These are phyloP conservation scores for Indicator maculatus DNA, from an alignment of 2,113 vertebrate species.

Conservation along the genomic window DNA sequence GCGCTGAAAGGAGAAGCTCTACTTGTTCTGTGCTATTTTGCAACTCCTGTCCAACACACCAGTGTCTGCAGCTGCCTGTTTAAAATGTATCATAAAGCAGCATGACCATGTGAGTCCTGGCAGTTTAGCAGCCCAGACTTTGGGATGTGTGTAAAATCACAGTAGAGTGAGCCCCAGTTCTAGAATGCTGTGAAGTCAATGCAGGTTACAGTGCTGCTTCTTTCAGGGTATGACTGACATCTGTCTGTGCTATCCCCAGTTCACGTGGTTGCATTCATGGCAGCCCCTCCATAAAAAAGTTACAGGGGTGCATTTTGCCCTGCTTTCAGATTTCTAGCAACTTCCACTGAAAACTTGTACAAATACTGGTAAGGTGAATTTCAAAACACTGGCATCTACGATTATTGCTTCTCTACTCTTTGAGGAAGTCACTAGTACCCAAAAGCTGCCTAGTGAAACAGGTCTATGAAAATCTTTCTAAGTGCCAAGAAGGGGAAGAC, in stretches of 20 bases:
- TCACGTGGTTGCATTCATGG: background rate
- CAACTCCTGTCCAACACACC: background rate
- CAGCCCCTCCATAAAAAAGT: background rate
- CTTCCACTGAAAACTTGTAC: background rate
- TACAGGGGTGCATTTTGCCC: background rate
- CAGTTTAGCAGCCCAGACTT: background rate
- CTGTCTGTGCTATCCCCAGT: background rate
- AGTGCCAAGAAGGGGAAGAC: background rate
- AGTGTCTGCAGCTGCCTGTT: background rate
- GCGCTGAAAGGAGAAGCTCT: background rate
- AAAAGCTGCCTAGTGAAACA: background rate
- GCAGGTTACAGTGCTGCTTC: background rate
- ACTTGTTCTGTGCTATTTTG: background rate
- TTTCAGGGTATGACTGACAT: background rate
- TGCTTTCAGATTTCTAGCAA: background rate
- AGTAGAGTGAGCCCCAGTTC: background rate
- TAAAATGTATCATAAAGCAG: background rate
- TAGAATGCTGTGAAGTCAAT: background rate
- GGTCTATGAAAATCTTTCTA: background rate
- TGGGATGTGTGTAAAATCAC: background rate
- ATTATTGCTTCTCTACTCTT: background rate
- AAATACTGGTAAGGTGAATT: background rate
- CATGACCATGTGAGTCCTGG: background rate
- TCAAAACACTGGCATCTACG: background rate
- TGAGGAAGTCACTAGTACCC: background rate